Conservation (phyloP, 2,797 vertebrate species). For the Anas georgica region DNA sequence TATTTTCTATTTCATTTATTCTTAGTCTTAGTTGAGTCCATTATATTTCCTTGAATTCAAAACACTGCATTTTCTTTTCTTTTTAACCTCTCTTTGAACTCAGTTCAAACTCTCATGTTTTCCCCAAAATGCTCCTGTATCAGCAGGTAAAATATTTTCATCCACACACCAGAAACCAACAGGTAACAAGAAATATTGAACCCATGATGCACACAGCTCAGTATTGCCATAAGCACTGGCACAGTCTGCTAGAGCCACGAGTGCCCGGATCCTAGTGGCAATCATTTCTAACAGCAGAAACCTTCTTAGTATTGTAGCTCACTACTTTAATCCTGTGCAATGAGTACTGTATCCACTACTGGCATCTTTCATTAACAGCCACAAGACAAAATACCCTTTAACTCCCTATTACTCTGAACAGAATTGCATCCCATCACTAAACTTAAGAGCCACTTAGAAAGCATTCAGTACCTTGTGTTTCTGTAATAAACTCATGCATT, state of each 20-base stretch:
- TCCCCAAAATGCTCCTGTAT: not conserved
- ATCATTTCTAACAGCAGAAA: not conserved
- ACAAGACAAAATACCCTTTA: constrained; percentile 14
- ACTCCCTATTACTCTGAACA: not conserved
- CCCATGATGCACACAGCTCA: not conserved
- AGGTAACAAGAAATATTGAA: not conserved
- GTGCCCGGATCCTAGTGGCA: not conserved
- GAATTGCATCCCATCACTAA: not conserved
- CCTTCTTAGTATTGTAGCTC: not conserved
- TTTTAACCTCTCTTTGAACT: not conserved
- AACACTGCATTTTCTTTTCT: not conserved
- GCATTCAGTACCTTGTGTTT: not conserved
- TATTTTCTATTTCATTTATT: not conserved
- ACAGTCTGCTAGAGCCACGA: not conserved
- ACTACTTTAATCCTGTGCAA: not conserved
- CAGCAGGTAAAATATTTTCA: not conserved
- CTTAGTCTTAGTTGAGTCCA: not conserved
- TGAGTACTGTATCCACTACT: not conserved
- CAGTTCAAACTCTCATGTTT: not conserved
- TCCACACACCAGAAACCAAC: not conserved
- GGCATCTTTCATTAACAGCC: constrained; percentile 4
- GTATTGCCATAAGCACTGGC: not conserved
- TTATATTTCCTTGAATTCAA: not conserved
- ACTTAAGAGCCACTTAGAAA: constrained; percentile 1
- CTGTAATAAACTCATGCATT: not conserved